Conservation (phyloP, 2,888 invertebrate species). For the Ariolimax columbianus region DNA sequence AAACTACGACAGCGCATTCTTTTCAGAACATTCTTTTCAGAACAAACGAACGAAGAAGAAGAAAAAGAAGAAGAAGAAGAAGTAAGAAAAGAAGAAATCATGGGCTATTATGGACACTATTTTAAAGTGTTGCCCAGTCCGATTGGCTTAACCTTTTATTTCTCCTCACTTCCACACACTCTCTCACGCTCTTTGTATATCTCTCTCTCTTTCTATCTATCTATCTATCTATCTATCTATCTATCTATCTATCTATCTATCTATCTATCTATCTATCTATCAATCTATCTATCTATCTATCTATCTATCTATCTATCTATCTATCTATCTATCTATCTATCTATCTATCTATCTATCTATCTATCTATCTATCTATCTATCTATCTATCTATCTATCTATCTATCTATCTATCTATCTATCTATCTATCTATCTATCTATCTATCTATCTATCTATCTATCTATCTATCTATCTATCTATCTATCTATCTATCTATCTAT, state of each 20-base stretch:
- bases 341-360: not conserved
- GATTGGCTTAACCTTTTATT: too few species aligned
- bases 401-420: not conserved
- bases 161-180: not conserved
- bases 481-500: too few species aligned
- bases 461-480: not conserved
- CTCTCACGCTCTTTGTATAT: too few species aligned
- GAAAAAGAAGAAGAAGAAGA: too few species aligned
- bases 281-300: not conserved
- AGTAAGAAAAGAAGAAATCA: too few species aligned
- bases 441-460: not conserved
- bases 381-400: not conserved
- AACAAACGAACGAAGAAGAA: too few species aligned
- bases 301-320: not conserved
- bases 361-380: not conserved
- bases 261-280: not conserved
- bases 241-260: slow-evolving; percentile 2
- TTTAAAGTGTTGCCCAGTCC: too few species aligned
- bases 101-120: too few species aligned
- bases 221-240: too few species aligned
- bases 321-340: not conserved
- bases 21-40: too few species aligned
- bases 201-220: too few species aligned
- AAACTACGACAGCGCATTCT: too few species aligned
- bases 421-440: not conserved